phyloP scores from a whole-genome alignment of 2,113 vertebrate species.

The Notiomystis cincta region DNA sequence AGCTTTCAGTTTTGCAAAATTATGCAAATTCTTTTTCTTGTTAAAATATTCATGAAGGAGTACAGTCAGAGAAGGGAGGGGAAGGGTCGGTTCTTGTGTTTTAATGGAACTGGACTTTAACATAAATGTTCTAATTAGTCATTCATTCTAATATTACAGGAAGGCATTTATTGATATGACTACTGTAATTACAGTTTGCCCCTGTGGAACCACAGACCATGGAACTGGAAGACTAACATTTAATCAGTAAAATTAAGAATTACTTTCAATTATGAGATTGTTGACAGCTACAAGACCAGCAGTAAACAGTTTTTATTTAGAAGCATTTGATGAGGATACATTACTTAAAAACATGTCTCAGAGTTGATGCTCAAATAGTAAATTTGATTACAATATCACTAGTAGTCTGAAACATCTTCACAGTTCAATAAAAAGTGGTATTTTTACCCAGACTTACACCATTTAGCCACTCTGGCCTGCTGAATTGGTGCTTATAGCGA shows the following conservation, averaged over 20 bases:
- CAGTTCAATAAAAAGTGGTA: not conserved
- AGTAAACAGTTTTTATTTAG: not conserved
- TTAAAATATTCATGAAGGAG: not conserved
- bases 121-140: not conserved
- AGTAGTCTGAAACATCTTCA: not conserved
- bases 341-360: not conserved
- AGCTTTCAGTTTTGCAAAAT: slow-evolving; percentile 9
- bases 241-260: slow-evolving; percentile 28
- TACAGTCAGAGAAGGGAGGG: not conserved
- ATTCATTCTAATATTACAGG: not conserved
- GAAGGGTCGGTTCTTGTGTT: not conserved
- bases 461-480: not conserved
- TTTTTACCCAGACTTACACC: not conserved
- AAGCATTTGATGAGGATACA: not conserved
- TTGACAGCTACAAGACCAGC: not conserved
- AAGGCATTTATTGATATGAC: not conserved
- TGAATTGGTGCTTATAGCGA: not conserved
- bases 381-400: not conserved
- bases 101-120: not conserved
- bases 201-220: not conserved
- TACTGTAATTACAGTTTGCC: not conserved
- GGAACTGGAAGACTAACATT: not conserved
- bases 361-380: not conserved
- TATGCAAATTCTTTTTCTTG: not conserved
- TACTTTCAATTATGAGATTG: not conserved